Conservation (phyloP, 2,113 vertebrate genomes). For the Vicugna pacos region DNA sequence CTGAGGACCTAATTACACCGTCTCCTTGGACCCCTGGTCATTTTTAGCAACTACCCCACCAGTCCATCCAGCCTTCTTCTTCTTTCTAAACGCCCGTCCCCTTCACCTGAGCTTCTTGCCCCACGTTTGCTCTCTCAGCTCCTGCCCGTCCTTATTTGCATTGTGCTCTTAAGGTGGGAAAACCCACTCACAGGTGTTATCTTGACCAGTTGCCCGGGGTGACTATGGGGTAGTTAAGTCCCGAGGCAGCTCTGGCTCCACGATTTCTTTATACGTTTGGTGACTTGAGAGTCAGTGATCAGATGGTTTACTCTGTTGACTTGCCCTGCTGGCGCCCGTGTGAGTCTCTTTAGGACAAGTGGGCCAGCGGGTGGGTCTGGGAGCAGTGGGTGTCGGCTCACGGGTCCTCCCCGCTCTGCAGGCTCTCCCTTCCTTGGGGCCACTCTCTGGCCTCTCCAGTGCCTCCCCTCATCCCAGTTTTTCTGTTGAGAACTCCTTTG, state of each 20-base stretch:
- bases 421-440: neutral
- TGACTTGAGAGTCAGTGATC: neutral
- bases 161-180: neutral
- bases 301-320: neutral
- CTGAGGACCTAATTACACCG: accelerated
- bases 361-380: neutral
- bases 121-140: neutral
- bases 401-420: neutral
- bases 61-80: neutral
- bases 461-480: neutral
- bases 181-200: neutral
- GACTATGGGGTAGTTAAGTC: neutral
- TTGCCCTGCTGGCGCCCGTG: neutral
- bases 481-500: neutral
- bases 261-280: neutral
- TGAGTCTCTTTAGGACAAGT: neutral
- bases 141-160: neutral
- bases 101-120: neutral
- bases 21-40: neutral
- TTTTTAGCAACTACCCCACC: neutral
- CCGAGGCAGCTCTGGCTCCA: neutral
- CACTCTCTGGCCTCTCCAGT: neutral
- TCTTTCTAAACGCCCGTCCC: neutral
- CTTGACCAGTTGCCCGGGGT: neutral
- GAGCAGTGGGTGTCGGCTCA: neutral